A percentile compares a stretch with the other conserved stretches of the same genome.
Evolutionary conservation across 2,113 vertebrate genomes (phyloP).

Genomic region (Lampris incognitus): DNA sequence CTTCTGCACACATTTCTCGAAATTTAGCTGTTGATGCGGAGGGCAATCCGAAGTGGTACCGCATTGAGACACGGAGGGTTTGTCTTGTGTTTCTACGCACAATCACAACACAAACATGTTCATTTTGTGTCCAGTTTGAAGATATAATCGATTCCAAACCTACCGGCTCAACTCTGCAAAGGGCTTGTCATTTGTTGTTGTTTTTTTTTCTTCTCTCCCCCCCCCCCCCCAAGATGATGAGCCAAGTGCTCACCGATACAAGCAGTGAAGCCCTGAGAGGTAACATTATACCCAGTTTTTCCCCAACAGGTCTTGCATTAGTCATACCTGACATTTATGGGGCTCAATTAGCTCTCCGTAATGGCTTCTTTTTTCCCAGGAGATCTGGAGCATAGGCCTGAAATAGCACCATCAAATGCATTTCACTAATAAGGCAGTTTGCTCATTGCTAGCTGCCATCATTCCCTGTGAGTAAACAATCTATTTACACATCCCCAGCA

Average conservation of each 20-base stretch:
- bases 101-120: not conserved
- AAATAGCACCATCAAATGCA: conserved; percentile 74
- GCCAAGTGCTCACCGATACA: conserved; percentile 23
- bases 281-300: conserved; percentile 61
- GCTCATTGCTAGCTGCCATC: conserved; percentile 45
- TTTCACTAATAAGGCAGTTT: conserved; percentile 71
- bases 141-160: not conserved
- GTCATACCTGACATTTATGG: conserved; percentile 79
- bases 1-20: conserved; percentile 3
- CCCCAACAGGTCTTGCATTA: conserved; percentile 66
- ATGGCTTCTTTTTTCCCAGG: conserved; percentile 69
- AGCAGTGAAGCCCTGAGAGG: conserved; percentile 42
- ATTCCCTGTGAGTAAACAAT: conserved; percentile 56
- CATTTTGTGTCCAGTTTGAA: not conserved
- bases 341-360: conserved; percentile 75
- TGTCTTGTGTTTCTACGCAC: not conserved
- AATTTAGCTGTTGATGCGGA: conserved; percentile 12
- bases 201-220: conserved; percentile 1
- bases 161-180: conserved; percentile 3
- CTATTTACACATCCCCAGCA: conserved; percentile 39
- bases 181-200: not conserved
- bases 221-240: not conserved
- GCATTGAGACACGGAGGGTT: not conserved
- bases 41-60: not conserved
- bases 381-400: conserved; percentile 59